Percentiles rank a stretch among this genome's conserved stretches.
phyloP scores from a whole-genome alignment of 2,797 vertebrate genomes.

The Micrastur ruficollis region DNA sequence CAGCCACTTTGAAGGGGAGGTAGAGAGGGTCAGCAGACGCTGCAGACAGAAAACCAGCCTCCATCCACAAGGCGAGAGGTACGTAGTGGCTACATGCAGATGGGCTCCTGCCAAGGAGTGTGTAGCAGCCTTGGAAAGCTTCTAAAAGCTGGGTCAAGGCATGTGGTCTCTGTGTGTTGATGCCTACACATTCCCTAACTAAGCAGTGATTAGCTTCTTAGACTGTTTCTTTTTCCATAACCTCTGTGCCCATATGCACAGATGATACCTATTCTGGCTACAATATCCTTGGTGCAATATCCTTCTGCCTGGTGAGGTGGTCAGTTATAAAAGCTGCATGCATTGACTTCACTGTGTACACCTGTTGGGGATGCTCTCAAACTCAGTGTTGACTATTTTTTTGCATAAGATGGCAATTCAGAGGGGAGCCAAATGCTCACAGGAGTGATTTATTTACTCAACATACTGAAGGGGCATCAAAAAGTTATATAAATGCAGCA shows the following conservation, averaged over 20 bases:
- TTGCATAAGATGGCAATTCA: neutral
- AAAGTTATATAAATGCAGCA: neutral
- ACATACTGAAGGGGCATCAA: neutral
- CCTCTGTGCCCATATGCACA: neutral
- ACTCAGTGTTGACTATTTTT: neutral
- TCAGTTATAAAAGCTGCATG: neutral
- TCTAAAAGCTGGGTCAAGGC: neutral
- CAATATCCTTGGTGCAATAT: neutral
- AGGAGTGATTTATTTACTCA: neutral
- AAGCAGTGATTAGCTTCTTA: neutral
- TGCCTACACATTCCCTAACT: neutral
- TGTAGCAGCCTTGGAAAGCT: neutral
- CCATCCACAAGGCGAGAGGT: neutral
- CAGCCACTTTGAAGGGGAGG: neutral
- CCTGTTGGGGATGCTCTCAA: neutral
- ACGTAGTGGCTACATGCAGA: neutral
- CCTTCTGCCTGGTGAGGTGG: neutral
- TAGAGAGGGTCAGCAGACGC: neutral
- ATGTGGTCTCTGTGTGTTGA: accelerated
- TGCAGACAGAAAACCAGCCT: neutral
- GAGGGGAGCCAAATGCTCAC: neutral
- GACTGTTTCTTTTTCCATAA: neutral
- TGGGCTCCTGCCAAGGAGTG: neutral
- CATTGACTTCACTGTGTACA: neutral
- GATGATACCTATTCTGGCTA: neutral